These are phyloP conservation scores for Takifugu rubripes DNA, from an alignment of 2,797 vertebrate species.

Conservation along the genomic window DNA sequence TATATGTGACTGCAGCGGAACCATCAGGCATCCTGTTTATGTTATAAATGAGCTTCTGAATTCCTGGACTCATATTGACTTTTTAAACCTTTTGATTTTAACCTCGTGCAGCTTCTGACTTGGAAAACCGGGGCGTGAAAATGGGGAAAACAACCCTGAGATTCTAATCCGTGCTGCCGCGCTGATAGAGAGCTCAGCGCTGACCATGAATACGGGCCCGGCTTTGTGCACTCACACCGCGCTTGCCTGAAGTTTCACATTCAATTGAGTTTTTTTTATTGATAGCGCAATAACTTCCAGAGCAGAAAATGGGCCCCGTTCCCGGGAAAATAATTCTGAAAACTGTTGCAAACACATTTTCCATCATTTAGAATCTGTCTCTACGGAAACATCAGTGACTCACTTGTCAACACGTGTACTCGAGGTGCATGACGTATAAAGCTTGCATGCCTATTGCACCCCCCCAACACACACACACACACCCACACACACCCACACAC, in stretches of 20 bases:
- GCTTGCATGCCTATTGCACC: neutral
- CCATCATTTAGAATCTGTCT: constrained; percentile 46
- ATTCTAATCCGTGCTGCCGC: constrained; percentile 54
- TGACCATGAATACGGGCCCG: constrained; percentile 50
- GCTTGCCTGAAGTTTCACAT: constrained; percentile 55
- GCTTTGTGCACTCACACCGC: constrained; percentile 48
- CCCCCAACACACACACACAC: too few relatives aligned
- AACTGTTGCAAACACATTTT: constrained; percentile 27
- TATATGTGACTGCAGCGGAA: too few relatives aligned
- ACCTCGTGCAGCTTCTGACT: neutral
- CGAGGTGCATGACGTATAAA: constrained; percentile 2
- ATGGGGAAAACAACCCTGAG: constrained; percentile 27
- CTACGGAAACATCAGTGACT: constrained; percentile 25
- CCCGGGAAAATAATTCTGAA: constrained; percentile 35
- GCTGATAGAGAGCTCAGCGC: constrained; percentile 51
- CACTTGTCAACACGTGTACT: constrained; percentile 8
- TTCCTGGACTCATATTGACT: constrained; percentile 1
- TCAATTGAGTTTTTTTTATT: constrained; percentile 39
- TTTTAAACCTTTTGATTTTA: constrained; percentile 12
- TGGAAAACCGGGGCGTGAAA: constrained; percentile 10
- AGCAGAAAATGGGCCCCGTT: constrained; percentile 32
- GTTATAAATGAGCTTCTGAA: neutral
- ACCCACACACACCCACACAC: too few relatives aligned
- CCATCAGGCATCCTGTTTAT: too few relatives aligned
- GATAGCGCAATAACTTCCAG: constrained; percentile 43